These are phyloP conservation scores for Marronus borbonicus DNA, from an alignment of 2,888 invertebrate species.

Conservation along the genomic window DNA sequence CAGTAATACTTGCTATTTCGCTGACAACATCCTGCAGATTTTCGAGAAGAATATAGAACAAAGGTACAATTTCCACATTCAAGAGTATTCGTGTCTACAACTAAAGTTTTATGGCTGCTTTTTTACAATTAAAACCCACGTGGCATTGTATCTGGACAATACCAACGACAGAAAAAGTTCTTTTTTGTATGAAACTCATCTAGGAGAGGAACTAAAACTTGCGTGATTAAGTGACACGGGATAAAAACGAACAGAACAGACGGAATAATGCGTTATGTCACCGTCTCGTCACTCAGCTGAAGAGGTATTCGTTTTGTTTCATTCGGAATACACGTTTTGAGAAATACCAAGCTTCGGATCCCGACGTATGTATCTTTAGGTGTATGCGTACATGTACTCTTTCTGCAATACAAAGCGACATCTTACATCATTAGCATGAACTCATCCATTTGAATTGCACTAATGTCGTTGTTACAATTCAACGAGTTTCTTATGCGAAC, in stretches of 20 bases:
- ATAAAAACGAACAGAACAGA: conserved; percentile 28
- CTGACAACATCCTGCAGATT: too few relatives aligned
- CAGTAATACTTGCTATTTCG: too few relatives aligned
- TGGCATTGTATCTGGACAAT: conserved; percentile 37
- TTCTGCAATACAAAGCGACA: conserved; percentile 51
- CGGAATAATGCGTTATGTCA: conserved; percentile 45
- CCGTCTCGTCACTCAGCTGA: conserved; percentile 43
- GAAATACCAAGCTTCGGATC: conserved; percentile 23
- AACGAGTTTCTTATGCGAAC: conserved; percentile 43
- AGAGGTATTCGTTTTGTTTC: conserved; percentile 48
- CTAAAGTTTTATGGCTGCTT: conserved; percentile 18
- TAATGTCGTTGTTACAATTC: conserved; percentile 63
- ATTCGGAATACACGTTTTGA: conserved; percentile 22
- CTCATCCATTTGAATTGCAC: conserved; percentile 55
- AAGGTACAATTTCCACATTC: too few relatives aligned
- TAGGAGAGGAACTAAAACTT: conserved; percentile 45
- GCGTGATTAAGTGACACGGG: conserved; percentile 48
- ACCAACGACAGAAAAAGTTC: conserved; percentile 8
- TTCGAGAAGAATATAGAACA: too few relatives aligned
- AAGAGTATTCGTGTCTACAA: not conserved
- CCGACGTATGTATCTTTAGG: conserved; percentile 24
- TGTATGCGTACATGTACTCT: not conserved
- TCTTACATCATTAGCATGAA: conserved; percentile 60
- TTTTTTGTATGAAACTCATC: conserved; percentile 42
- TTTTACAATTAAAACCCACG: conserved; percentile 43